Evolutionary conservation across 2,113 vertebrate species (phyloP).

Genomic region (Perccottus glenii): DNA sequence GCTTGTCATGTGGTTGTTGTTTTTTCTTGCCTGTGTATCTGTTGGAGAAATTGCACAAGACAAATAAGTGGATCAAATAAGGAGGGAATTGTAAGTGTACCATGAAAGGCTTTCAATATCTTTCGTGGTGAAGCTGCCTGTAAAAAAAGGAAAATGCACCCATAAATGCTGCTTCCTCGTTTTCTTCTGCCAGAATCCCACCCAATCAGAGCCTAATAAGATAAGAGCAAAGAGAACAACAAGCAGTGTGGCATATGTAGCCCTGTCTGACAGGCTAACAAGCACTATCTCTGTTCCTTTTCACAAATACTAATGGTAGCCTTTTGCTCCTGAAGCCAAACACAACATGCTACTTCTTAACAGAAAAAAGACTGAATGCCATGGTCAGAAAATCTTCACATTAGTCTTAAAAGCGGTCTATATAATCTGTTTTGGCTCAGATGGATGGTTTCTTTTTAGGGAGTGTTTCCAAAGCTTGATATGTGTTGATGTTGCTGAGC

Average conservation of each 20-base stretch:
- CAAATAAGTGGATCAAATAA: conserved; percentile 70
- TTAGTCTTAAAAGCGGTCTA: conserved; percentile 28
- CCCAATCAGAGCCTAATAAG: conserved; percentile 70
- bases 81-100: conserved; percentile 52
- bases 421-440: conserved; percentile 30
- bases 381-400: conserved; percentile 44
- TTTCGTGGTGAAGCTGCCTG: conserved; percentile 57
- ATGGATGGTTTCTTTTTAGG: conserved; percentile 18
- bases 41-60: conserved; percentile 59
- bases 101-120: conserved; percentile 73
- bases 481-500: conserved; percentile 31
- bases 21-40: conserved; percentile 24
- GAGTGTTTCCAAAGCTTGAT: conserved; percentile 15
- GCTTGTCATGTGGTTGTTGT: conserved; percentile 25
- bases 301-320: conserved; percentile 59
- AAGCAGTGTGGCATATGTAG: conserved; percentile 51
- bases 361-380: conserved; percentile 9
- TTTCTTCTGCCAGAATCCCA: conserved; percentile 50
- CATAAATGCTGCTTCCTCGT: conserved; percentile 66
- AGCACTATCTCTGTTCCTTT: conserved; percentile 57
- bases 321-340: conserved; percentile 37
- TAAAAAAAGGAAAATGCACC: conserved; percentile 55
- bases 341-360: conserved; percentile 30
- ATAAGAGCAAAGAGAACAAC: conserved; percentile 63
- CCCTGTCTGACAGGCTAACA: conserved; percentile 60